Evolutionary conservation across 1,140 invertebrate genomes (phyloP), one percentile per base, ranked within the genome.

Genomic region (Riptortus pedestris): DNA sequence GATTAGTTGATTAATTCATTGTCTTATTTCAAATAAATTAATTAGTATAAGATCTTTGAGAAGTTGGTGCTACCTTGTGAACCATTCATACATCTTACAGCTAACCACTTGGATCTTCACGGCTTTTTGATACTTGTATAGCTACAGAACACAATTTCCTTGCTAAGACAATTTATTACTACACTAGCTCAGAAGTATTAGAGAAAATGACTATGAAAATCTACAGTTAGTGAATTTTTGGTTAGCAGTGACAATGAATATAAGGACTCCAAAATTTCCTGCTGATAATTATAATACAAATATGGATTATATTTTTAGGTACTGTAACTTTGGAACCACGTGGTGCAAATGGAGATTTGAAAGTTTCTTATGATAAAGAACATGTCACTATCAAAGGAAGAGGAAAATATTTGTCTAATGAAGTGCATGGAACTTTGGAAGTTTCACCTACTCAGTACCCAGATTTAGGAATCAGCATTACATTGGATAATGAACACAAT

Each of bases 391-490:
- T 76, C 28, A 77, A 81, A 79, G 33, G 51, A 27, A 16, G 33
- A 43, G 51, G 24, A 5, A 22, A 55, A 4, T 14, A 14, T 7
- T 7, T 7, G 5, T 22, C 43, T 60, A 26, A 60, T 47, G 20
- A 67, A 65, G 12, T 64, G 68, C 14, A 63, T 64, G 14, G 31
- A 64, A 2, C 59, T 60, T n/a, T 65, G 62, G 45, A 59, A 69
- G 38, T 67, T 27, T 55, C 68, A 75, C 73, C 33, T 60, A 79
- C 45, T 79, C 48, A 69, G 28, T 67, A 85, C 67, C 81, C 81
- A 0, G 77, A 78, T 57, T 73, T 81, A 45, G 83, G 81, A 62
- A 81, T 85, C 66, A 78, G 79, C 22, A 9, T 83, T 2, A 71
- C 79, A 2, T 80, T 76, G 66, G 75, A 79, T 14, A 67, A 74